These are phyloP conservation scores for Bostrychus sinensis DNA, from an alignment of 2,113 vertebrate species.

Conservation along the genomic window DNA sequence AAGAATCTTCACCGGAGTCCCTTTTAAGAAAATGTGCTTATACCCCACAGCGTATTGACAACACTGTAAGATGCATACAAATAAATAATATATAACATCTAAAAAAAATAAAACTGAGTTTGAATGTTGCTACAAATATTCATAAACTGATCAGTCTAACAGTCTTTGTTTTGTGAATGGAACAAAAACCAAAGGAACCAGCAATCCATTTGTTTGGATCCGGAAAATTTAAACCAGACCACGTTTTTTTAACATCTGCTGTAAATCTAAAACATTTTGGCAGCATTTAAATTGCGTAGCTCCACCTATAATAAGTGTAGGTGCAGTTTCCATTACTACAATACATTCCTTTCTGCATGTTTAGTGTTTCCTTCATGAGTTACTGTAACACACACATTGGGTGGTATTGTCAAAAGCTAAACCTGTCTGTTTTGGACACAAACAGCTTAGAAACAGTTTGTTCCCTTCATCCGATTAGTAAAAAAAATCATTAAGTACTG, in stretches of 20 bases:
- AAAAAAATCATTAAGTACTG: conserved; percentile 43
- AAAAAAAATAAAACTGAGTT: conserved; percentile 16
- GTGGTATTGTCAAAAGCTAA: conserved; percentile 4
- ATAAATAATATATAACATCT: conserved; percentile 71
- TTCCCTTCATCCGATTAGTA: conserved; percentile 14
- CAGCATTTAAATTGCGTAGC: conserved; percentile 25
- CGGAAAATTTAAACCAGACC: conserved; percentile 34
- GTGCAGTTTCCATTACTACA: conserved; percentile 38
- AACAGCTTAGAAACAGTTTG: conserved; percentile 53
- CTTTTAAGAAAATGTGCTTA: conserved; percentile 64
- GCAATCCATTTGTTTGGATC: conserved; percentile 9
- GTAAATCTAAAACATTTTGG: conserved; percentile 18
- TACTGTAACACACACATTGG: not conserved
- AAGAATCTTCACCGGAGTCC: conserved; percentile 66
- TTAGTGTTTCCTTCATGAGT: conserved; percentile 54
- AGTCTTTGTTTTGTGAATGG: not conserved
- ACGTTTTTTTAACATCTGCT: conserved; percentile 1
- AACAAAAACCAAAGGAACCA: conserved; percentile 23
- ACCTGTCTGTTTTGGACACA: conserved; percentile 27
- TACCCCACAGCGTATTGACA: conserved; percentile 35
- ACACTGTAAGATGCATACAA: conserved; percentile 48
- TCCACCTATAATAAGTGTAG: conserved; percentile 43
- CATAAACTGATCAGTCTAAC: not conserved
- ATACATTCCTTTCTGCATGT: conserved; percentile 53
- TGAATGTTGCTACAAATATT: conserved; percentile 26